Base-by-base conservation (phyloP, 1,140 invertebrate genomes). In the Panonychus citri region DNA sequence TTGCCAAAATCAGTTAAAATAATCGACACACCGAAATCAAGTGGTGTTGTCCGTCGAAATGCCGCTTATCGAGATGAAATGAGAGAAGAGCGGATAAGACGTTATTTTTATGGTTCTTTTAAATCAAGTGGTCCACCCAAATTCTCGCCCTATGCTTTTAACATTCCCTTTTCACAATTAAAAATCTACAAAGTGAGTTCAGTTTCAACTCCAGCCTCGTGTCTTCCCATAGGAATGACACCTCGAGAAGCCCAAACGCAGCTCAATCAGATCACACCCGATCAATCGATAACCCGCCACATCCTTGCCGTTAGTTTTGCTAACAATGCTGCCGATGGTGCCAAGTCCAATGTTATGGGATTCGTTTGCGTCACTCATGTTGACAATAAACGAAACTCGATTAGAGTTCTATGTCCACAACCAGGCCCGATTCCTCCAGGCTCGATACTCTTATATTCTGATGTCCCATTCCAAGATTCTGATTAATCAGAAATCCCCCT, bases 1-100 rank as follows among this genome's bases (percentile, higher is more conserved):
- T 81, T 96, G 76, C 89, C 90, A 0, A 77, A 79, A 34, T 88
- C 86, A 72, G 87, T 95, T 0, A 85, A 87, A 73, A 82, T 96
- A 21, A 80, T 96, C 0, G 81, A 91, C 63, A 70, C 93, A 54
- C 90, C 90, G 3, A 97, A 97, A 72, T 95, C 89, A 70, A 90
- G 91, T 40, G 93, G 93, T 50, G 89, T 90, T 26, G 89, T 93
- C 0, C 87, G 90, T 67, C 73, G 88, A 57, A 83, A 76, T 56
- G 73, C 79, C 57, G 69, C 74, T 19, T 75, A 78, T 56, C 73
- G 89, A 53, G 74, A 71, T 2, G 86, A 93, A 67, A 68, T 75
- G 0, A 71, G 86, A 54, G 87, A 94, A 70, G 73, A 76, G 53
- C 74, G 84, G 48, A 82, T 95, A 19, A 71, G 84, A 48, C 83